Base-by-base conservation (phyloP, 1,140 invertebrate genomes). In the Drosophila kohkoa region DNA sequence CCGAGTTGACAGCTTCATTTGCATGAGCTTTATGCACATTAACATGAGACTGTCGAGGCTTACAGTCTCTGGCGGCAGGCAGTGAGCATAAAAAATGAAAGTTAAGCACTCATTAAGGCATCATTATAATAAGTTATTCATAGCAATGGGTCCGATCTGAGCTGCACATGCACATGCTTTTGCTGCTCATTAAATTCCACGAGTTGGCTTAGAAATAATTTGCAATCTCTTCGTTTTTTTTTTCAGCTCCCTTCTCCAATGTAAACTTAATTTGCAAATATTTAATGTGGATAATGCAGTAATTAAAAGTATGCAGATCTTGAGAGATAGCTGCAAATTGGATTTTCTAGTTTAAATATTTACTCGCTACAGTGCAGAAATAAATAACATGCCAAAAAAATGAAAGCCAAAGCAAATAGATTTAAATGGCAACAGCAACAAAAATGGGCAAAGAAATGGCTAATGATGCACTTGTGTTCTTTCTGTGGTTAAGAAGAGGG, bases 21-120 rank as follows among this genome's bases (percentile, higher is more conserved):
- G 69, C 62, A 57, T 57, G 51, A 57, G 69, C 51, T 49, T 57
- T 65, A 57, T 64, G 51, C 41, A 57, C 43, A 65, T 73, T 67
- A 60, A 59, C 15, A 49, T 41, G 25, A 43, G 66, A 13, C 41
- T 32, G 51, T 10, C 38, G 13, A n/a, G 5, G 5, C 49, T 8
- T 48, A 28, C 49, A 16, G 16, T 7, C 8, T 7, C 4, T 4
- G 46, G 15, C 10, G 1, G 25, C 66, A 32, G 46, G 54, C 55
- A 48, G 30, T n/a, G 43, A 35, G 69, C 76, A 81, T 82, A 72
- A 83, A 72, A 88, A 88, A 83, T 83, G 67, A 83, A 89, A 81
- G 67, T 81, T 89, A 78, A 85, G 85, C 77, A 67, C 81, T 89
- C 85, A 89, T 88, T 88, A 88, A 83, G 85, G 75, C 75, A 64